Base-by-base conservation (phyloP, 37 sponge, comb jelly and placozoan species). In the Tethya wilhelma region DNA sequence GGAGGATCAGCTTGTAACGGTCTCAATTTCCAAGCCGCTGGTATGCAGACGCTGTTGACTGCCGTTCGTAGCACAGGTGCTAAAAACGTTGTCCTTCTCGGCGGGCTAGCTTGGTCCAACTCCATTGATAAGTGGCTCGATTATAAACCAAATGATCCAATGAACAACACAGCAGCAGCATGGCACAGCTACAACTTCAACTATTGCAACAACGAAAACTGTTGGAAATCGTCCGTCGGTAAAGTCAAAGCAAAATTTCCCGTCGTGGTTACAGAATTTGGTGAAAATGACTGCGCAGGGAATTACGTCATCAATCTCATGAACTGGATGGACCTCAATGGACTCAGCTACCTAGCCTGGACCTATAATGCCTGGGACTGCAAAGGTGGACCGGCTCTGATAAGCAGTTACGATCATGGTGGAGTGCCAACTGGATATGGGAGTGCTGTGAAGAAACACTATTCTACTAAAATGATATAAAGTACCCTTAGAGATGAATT, bases 141-240 rank as follows among this genome's bases (percentile, higher is more conserved):
- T 2, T 76, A 76, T 28, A 41, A 38, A 2, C 77, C 77, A 0
- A 59, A 36, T 20, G 77, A 76, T 40, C 39, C 77, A 11, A 1
- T 59, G 2, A 76, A 76, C 31, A 76, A 76, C 77, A 76, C 42
- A 11, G 77, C 41, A 0, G 77, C 77, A 8, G 63, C 29, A 2
- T 59, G 60, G 60, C 77, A 76, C 42, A 59, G 60, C 77, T 76
- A 76, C 77, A 76, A 55, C 44, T 76, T 76, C 77, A 76, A 76
- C 77, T 60, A 76, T 41, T 76, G 77, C 62, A 59, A 38, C 44
- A 59, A 76, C 28, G 62, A 76, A 29, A 39, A 1, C n/a, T 76
- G 77, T 38, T 76, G 77, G 77, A 60, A 76, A n/a, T n/a, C 37
- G 60, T 76, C 34, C 39, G 29, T 76, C 1, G 44, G 29, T 25